Base-by-base conservation (phyloP, 1,140 invertebrate species). In the Diplogasteroides magnus region DNA sequence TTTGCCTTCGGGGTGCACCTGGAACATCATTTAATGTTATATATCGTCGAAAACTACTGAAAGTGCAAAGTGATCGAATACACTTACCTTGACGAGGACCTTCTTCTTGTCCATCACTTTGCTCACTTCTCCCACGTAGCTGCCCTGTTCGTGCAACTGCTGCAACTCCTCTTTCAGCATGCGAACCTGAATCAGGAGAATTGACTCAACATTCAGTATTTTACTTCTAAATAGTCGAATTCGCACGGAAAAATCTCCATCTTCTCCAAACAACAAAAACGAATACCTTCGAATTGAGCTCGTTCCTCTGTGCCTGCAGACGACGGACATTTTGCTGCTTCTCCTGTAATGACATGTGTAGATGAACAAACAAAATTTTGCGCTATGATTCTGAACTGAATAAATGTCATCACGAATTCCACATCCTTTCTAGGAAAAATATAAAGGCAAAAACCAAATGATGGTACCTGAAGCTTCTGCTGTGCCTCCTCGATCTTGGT, bases 31-130 rank as follows among this genome's bases (percentile, higher is more conserved):
- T n/a, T n/a, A n/a, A n/a, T n/a, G n/a, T n/a, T 63, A n/a, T 1
- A 23, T 63, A n/a, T 2, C 61, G n/a, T 27, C 23, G n/a, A 66
- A 66, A 65, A 61, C 64, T 31, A 32, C 55, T 25, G 19, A 74
- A 11, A 66, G 1, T 0, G 11, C 31, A 74, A 68, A 14, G 13
- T 26, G 0, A 71, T 69, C 0, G 3, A 0, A 76, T 1, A 3
- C 19, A 61, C 32, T 65, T 74, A 88, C 87, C 87, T 99, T 99
- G 0, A 99, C 97, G 0, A 99, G 85, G 1, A 99, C 96, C 85
- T 99, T 99, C 85, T 99, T 98, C 84, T 99, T 99, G 83, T 99
- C 96, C 95, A 99, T 99, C 0, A 94, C 93, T 83, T 99, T 98
- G 0, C 98, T 94, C 31, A 99, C 96, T 87, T 99, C 97, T 14